phyloP scores from a whole-genome alignment of 2,113 vertebrate genomes.

The Struthio camelus region DNA sequence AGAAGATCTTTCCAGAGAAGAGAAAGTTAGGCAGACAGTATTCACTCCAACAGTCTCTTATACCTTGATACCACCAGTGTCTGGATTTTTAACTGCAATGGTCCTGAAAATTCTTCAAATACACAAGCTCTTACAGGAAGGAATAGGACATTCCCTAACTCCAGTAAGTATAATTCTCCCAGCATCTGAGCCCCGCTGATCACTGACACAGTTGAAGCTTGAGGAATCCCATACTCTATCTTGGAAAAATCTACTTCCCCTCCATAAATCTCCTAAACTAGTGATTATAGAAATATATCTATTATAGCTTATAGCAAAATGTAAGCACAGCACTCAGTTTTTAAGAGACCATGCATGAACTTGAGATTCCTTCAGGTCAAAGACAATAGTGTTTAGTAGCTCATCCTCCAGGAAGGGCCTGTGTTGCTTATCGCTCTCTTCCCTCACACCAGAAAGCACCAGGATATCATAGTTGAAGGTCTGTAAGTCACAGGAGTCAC shows the following conservation, averaged over 20 bases:
- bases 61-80: neutral
- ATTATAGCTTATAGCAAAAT: neutral
- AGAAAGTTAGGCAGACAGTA: neutral
- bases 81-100: neutral
- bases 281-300: accelerated
- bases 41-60: neutral
- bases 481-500: neutral
- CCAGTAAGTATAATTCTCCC: neutral
- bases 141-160: neutral
- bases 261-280: neutral
- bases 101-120: neutral
- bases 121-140: neutral
- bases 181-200: neutral
- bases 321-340: neutral
- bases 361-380: neutral
- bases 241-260: neutral
- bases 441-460: neutral
- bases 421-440: neutral
- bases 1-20: neutral
- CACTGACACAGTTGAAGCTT: no score
- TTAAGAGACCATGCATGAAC: neutral
- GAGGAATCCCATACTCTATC: neutral
- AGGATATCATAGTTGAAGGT: neutral
- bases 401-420: neutral
- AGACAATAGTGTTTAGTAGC: neutral